Conservation (phyloP, 2,113 vertebrate species). For the Phocoena sinus region DNA sequence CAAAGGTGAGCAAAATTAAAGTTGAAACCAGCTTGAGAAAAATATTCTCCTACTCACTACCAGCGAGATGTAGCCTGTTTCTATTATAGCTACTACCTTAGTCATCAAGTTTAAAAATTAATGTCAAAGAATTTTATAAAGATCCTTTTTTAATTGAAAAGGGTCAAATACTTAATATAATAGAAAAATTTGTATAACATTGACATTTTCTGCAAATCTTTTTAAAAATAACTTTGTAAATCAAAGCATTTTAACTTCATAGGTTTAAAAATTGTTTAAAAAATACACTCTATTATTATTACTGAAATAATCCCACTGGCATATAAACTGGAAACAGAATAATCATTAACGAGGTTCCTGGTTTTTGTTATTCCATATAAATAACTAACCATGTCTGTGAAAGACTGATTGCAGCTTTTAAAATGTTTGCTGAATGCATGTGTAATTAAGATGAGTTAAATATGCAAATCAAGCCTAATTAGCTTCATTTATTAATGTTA, state of each 20-base stretch:
- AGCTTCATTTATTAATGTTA: conserved; percentile 83
- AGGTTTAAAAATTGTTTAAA: not conserved
- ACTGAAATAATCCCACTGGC: conserved; percentile 71
- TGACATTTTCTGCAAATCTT: not conserved
- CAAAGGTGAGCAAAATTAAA: not conserved
- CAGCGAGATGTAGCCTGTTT: not conserved
- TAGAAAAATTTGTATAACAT: not conserved
- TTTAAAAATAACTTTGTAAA: not conserved
- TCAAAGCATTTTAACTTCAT: conserved; percentile 31
- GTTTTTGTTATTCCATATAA: conserved; percentile 80
- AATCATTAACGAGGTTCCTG: conserved; percentile 75
- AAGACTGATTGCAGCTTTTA: conserved; percentile 80
- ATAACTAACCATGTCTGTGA: conserved; percentile 77
- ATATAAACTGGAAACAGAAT: conserved; percentile 73
- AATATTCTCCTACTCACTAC: not conserved
- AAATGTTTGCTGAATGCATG: conserved; percentile 79
- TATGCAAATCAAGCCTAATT: conserved; percentile 84
- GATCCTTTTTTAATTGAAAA: not conserved
- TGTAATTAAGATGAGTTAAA: conserved; percentile 86
- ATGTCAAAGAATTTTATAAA: not conserved
- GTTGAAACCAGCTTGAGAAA: not conserved
- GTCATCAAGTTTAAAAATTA: conserved; percentile 3
- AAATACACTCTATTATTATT: conserved; percentile 54
- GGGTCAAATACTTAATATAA: not conserved
- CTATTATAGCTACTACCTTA: not conserved